Evolutionary conservation across 2,888 invertebrate genomes (phyloP), one percentile per base, ranked within the genome.

Genomic region (Lordiphosa andalusiaca): DNA sequence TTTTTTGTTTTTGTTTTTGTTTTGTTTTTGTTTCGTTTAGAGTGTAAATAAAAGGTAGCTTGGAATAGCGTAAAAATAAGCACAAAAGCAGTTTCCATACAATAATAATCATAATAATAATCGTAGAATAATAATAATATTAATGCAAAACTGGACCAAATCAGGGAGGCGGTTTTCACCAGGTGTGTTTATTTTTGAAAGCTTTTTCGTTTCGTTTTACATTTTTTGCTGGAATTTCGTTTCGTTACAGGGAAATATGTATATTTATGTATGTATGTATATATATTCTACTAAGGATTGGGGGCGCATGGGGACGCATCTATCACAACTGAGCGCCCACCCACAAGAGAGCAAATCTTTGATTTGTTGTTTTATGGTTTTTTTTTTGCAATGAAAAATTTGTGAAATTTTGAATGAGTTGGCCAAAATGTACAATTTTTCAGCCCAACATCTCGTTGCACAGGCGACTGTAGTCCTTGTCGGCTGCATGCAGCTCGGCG

Each of bases 381-480:
- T 2, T 16, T 16, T 49, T 42, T 53, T 16, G 7, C 0, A 25
- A 6, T n/a, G 75, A 83, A 80, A 82, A 82, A 82, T 84, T 76
- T 62, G 82, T 73, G 65, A 68, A 84, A 85, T 81, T 84, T 84
- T 81, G 67, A 68, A 56, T 54, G 47, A 57, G 53, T 65, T 62
- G 65, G 65, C 73, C 69, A 80, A 84, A 84, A 85, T 83, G 66
- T 67, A 84, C 84, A 82, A 84, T 80, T 80, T 83, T 49, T 61
- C 53, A 67, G 53, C 55, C 62, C 67, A 73, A 78, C 61, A 86
- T 76, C 56, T 85, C 78, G 67, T 76, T 83, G 69, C 88, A 89
- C 47, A 89, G 73, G 41, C 86, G 81, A 56, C 86, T 86, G 49
- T 88, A 89, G 44, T 87, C 87, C 38, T 71, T 77, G 6, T 81